These are phyloP conservation scores for Pterostichus niger DNA, from an alignment of 2,888 invertebrate genomes.

Conservation along the genomic window DNA sequence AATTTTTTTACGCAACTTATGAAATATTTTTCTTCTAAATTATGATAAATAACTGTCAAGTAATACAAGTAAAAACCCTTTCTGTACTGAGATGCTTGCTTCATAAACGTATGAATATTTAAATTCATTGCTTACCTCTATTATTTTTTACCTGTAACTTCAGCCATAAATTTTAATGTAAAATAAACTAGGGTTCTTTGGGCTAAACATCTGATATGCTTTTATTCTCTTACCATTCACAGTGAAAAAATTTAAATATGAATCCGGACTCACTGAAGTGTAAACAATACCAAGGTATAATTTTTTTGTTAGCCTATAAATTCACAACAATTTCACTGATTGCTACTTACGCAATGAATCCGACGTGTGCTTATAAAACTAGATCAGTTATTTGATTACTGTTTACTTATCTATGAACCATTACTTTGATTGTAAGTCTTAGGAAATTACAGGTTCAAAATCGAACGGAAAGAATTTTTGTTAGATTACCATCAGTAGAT, in stretches of 20 bases:
- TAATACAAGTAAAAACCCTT: too few species aligned
- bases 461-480: background rate
- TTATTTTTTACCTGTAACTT: slow-evolving; percentile 41
- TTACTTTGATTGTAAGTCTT: background rate
- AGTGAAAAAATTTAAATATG: slow-evolving; percentile 20
- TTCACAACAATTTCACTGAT: slow-evolving; percentile 30
- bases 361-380: background rate
- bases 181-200: background rate
- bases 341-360: slow-evolving; percentile 31
- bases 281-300: slow-evolving; percentile 33
- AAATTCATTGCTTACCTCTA: slow-evolving; percentile 16
- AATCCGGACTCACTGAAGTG: slow-evolving; percentile 31
- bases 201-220: background rate
- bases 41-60: too few species aligned
- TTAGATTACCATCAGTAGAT: slow-evolving; percentile 13
- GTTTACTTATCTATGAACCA: slow-evolving; percentile 41
- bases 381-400: slow-evolving; percentile 34
- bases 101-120: slow-evolving; percentile 19
- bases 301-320: slow-evolving; percentile 30
- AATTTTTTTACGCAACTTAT: too few species aligned
- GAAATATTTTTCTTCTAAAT: too few species aligned
- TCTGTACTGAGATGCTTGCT: too few species aligned
- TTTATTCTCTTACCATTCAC: slow-evolving; percentile 10
- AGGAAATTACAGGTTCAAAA: background rate
- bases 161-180: slow-evolving; percentile 17